Evolutionary conservation across 2,797 vertebrate species (phyloP), one percentile per base, ranked within the genome.

Genomic region (Halcyon smyrnensis): DNA sequence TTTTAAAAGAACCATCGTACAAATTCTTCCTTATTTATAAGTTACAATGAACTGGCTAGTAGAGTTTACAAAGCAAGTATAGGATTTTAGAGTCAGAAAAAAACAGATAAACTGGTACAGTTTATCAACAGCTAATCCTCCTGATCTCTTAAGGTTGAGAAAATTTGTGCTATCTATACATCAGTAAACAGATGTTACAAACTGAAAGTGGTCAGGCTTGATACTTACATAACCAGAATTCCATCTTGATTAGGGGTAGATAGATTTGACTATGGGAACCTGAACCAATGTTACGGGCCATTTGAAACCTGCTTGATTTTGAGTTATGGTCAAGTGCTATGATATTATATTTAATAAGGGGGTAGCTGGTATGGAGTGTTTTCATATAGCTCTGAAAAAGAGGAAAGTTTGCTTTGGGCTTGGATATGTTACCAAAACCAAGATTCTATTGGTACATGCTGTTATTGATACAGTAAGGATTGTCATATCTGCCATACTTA

Each of bases 261-360:
- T 20, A 48, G 19, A 56, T 85, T 39, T 83, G 30, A 32, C 36
- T 76, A 30, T 36, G 9, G 34, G 9, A 80, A 80, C 4, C 15
- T 36, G 24, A 69, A 24, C 8, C 34, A 39, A 36, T 67, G 14
- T 20, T 74, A 36, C 23, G 24, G 11, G 4, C 15, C 18, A 19
- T 62, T 59, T 93, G 60, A 89, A 91, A 78, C 4, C 7, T 41
- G 6, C 5, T 36, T 34, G 17, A 37, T 87, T 90, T 80, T 51
- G 2, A 6, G 20, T 36, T 32, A 21, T 68, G n/a, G 4, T 65
- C 27, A 48, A 18, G n/a, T 6, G 12, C 4, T 1, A 0, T 13
- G 15, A 17, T n/a, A 57, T 3, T 7, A 16, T 82, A 37, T 60
- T 75, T 69, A 45, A 25, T 43, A 76, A 53, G 4, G 4, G 6